A percentile compares a stretch with the other conserved stretches of the same genome.
These are phyloP conservation scores for Oreocharis arfaki DNA, from an alignment of 2,113 vertebrate species.

Conservation along the genomic window DNA sequence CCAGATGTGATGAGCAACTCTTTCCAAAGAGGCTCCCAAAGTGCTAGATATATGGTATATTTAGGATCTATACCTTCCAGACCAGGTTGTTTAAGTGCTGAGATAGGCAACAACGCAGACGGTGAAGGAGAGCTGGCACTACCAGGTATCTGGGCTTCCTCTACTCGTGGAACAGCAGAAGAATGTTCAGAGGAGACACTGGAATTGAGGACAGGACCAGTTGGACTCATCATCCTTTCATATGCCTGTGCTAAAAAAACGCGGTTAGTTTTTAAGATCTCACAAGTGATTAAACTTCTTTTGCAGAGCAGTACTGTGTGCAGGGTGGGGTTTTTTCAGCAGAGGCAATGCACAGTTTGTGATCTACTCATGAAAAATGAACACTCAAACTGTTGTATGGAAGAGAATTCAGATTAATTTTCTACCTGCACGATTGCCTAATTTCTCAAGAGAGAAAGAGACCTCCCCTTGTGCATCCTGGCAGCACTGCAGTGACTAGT, in stretches of 20 bases:
- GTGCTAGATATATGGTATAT: background rate
- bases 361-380: background rate
- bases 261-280: background rate
- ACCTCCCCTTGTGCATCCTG: background rate
- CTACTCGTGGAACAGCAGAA: conserved; percentile 76
- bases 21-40: background rate
- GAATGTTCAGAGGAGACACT: conserved; percentile 79
- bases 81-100: conserved; percentile 85
- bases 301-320: background rate
- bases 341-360: background rate
- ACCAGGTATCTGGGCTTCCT: conserved; percentile 77
- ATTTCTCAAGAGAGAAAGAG: background rate
- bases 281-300: background rate
- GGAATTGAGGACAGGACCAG: conserved; percentile 79
- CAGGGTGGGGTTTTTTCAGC: rapidly evolving
- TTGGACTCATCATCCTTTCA: conserved; percentile 96
- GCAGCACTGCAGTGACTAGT: background rate
- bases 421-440: background rate
- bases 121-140: conserved; percentile 79
- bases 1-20: background rate
- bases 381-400: background rate
- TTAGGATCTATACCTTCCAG: conserved; percentile 75
- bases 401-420: background rate
- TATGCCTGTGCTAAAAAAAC: conserved; percentile 84
- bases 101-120: conserved; percentile 80